Evolutionary conservation across 2,113 vertebrate species (phyloP).

Genomic region (Pyrgilauda ruficollis): DNA sequence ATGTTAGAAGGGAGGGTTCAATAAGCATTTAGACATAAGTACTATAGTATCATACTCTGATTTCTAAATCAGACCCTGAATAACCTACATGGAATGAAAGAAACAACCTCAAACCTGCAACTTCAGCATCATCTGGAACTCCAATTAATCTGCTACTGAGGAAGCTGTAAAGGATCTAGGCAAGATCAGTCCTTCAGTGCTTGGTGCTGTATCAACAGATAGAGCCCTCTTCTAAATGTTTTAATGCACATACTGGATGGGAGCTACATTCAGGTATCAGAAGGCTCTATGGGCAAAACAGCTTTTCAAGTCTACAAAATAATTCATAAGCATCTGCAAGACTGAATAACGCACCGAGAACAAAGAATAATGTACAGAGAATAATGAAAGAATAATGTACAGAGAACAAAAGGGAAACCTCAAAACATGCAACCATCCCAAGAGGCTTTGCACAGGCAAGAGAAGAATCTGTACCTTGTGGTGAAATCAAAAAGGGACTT

Average conservation of each 20-base stretch:
- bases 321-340: neutral
- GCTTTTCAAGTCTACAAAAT: neutral
- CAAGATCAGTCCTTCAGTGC: neutral
- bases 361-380: neutral
- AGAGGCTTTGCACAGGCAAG: neutral
- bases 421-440: neutral
- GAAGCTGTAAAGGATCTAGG: neutral
- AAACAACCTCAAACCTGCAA: neutral
- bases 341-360: neutral
- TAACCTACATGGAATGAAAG: neutral
- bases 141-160: neutral
- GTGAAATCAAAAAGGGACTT: neutral
- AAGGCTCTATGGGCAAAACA: neutral
- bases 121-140: neutral
- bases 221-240: neutral
- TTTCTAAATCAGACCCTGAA: neutral
- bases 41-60: neutral
- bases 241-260: neutral
- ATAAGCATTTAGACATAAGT: neutral
- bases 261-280: fast-evolving
- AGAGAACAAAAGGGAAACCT: neutral
- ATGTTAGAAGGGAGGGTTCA: neutral
- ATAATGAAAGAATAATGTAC: neutral
- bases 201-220: neutral
- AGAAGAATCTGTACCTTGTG: neutral